Percentiles rank a stretch among this genome's conserved stretches.
phyloP scores from a whole-genome alignment of 2,888 invertebrate species.

The Euplagia quadripunctaria region DNA sequence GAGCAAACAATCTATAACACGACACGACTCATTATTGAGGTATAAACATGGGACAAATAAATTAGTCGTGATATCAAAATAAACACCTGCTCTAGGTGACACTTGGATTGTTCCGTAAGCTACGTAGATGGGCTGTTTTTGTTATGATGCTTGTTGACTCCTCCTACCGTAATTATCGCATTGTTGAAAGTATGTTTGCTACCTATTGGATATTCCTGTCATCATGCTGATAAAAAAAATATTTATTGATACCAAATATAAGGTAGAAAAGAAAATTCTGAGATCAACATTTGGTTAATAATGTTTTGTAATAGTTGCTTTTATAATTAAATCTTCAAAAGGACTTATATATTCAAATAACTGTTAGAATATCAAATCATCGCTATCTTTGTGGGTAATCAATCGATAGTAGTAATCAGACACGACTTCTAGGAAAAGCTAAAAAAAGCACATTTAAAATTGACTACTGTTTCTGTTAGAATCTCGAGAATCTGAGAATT shows the following conservation, averaged over 20 bases:
- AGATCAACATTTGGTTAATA: not conserved
- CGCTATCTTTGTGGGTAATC: not conserved
- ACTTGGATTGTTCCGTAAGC: conserved; percentile 50
- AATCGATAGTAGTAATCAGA: not conserved
- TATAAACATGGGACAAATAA: conserved; percentile 70
- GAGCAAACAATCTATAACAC: conserved; percentile 65
- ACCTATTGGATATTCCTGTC: not conserved
- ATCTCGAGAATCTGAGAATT: no score
- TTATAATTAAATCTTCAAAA: not conserved
- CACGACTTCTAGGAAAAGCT: no score
- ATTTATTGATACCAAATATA: not conserved
- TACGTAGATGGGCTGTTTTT: conserved; percentile 5
- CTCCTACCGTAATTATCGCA: conserved; percentile 37
- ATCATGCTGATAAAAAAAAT: not conserved
- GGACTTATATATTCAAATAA: not conserved
- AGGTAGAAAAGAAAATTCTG: not conserved
- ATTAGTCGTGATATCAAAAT: conserved; percentile 76
- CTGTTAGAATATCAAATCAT: not conserved
- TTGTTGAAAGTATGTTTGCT: conserved; percentile 21
- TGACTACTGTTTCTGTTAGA: no score
- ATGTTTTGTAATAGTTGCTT: no score
- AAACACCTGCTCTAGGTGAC: conserved; percentile 66
- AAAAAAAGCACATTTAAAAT: no score
- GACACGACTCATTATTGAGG: conserved; percentile 71
- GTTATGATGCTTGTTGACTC: conserved; percentile 16